Conservation (phyloP, 2,113 vertebrate genomes). For the Passer montanus region DNA sequence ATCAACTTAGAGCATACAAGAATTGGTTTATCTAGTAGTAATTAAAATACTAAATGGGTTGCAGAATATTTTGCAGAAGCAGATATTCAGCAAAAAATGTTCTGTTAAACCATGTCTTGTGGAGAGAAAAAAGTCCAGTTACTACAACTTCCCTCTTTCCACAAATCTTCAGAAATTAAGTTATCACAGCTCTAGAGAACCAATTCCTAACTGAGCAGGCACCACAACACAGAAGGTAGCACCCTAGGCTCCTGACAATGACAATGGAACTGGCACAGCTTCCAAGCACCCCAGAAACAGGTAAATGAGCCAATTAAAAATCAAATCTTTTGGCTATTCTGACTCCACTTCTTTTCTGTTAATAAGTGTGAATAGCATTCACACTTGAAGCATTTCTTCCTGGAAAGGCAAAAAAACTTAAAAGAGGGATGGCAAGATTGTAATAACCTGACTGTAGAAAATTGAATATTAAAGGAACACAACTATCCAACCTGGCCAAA, state of each 20-base stretch:
- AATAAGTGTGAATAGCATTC: neutral
- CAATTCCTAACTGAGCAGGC: neutral
- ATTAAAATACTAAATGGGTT: neutral
- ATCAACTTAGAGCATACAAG: neutral
- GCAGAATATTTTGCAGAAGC: neutral
- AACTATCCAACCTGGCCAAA: neutral
- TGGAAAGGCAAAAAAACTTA: neutral
- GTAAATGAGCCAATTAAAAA: neutral
- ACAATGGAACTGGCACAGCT: neutral
- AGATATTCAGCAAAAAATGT: neutral
- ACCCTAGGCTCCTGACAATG: neutral
- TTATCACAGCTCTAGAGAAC: neutral
- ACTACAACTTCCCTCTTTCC: neutral
- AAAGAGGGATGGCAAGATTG: neutral
- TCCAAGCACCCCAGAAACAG: neutral
- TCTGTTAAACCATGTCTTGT: neutral
- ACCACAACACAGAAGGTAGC: neutral
- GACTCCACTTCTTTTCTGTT: neutral
- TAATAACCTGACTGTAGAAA: neutral
- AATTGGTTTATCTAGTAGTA: neutral
- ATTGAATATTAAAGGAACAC: neutral
- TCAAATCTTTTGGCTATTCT: neutral
- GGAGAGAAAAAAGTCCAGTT: neutral
- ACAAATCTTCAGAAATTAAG: neutral
- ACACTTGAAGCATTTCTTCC: neutral